Evolutionary conservation across 2,797 vertebrate species (phyloP).

Genomic region (Fratercula arctica): DNA sequence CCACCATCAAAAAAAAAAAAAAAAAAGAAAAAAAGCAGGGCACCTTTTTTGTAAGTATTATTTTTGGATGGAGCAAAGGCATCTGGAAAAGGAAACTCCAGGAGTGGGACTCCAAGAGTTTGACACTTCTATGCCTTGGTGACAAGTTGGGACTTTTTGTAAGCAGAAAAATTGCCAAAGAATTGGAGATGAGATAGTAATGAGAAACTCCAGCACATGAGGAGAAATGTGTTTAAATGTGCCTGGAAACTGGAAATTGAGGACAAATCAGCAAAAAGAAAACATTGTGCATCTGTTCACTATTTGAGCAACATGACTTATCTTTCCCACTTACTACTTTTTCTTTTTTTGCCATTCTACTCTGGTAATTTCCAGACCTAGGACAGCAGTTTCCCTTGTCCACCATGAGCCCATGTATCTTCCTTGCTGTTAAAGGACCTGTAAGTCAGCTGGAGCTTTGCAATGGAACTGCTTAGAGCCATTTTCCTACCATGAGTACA

Average conservation of each 20-base stretch:
- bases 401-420: not conserved
- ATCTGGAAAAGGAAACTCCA: not conserved
- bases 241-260: not conserved
- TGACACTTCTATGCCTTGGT: not conserved
- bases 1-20: no score
- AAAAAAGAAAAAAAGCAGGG: no score
- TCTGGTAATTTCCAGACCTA: not conserved
- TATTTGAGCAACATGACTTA: not conserved
- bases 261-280: not conserved
- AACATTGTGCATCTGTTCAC: not conserved
- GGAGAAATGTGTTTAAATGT: not conserved
- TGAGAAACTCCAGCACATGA: not conserved
- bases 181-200: not conserved
- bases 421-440: not conserved
- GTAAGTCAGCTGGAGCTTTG: not conserved
- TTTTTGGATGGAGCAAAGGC: not conserved
- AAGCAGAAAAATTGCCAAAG: not conserved
- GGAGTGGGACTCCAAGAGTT: not conserved
- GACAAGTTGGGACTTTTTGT: not conserved
- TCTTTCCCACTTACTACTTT: not conserved
- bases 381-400: not conserved
- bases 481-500: not conserved
- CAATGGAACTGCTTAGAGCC: not conserved
- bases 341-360: not conserved
- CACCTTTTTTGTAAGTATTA: not conserved